Evolutionary conservation across 1,140 invertebrate species (phyloP), one percentile per base, ranked within the genome.

Genomic region (Mamestra configurata): DNA sequence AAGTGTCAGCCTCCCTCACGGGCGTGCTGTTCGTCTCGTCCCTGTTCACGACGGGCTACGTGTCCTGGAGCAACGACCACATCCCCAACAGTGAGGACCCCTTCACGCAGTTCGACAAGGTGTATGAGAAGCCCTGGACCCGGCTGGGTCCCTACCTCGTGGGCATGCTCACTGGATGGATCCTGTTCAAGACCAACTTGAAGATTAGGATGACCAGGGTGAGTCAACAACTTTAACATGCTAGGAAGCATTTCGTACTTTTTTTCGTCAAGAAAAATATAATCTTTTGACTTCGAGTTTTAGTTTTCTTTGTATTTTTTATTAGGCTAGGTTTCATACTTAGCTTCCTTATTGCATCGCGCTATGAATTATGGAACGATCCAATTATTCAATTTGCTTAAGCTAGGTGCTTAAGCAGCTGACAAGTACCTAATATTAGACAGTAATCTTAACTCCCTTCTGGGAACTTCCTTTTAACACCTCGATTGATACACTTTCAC

Each of bases 41-140:
- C 0, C 97, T 97, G 96, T 86, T 96, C 43, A 98, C 97, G 0
- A 98, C 98, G 0, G 97, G 96, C 11, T 97, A 97, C 86, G 97
- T 98, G 15, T 97, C 97, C 0, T 97, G 97, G 89, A 96, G 95
- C 71, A 98, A 97, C 87, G 97, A 98, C 82, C 97, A 98, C 90
- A 96, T 97, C 83, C 97, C 97, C 13, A 97, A 96, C 85, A 96
- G 96, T 1, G 97, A 98, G 82, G 98, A 98, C 91, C 98, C 98
- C 0, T 93, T 98, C 84, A 97, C 97, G 0, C 95, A 98, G 10
- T 98, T 98, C 89, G 98, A 98, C 89, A 98, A 98, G 95, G 98
- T 98, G 84, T 98, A 98, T 86, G 98, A 98, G 92, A 98, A 98
- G 92, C 98, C 98, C 10, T 98, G 97, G 97, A 98, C 98, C 0